phyloP scores from a whole-genome alignment of 2,888 invertebrate species.

The Beris morrisii region DNA sequence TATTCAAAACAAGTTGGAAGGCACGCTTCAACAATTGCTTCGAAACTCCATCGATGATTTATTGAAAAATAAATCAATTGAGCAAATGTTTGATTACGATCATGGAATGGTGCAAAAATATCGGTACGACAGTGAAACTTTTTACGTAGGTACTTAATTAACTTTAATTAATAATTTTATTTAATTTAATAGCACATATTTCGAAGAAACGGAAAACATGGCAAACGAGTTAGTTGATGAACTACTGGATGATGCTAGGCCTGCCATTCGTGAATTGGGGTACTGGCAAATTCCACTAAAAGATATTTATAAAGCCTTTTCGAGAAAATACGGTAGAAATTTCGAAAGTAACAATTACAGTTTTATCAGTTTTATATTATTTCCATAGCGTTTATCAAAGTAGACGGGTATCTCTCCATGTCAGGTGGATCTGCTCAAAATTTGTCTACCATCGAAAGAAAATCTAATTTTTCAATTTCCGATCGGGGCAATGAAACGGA shows the following conservation, averaged over 20 bases:
- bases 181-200: not conserved
- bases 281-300: not conserved
- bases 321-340: slow-evolving; percentile 10
- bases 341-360: not conserved
- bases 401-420: not conserved
- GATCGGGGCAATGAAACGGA: not conserved
- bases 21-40: slow-evolving; percentile 8
- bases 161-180: not conserved
- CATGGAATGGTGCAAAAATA: slow-evolving; percentile 10
- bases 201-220: not conserved
- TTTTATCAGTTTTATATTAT: no score
- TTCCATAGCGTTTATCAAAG: not conserved
- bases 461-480: slow-evolving; percentile 5
- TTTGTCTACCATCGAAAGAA: not conserved
- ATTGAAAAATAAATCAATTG: slow-evolving; percentile 9
- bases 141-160: no score
- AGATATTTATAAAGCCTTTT: slow-evolving; percentile 2
- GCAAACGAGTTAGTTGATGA: slow-evolving; percentile 12
- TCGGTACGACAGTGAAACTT: not conserved
- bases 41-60: slow-evolving; percentile 8
- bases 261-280: not conserved
- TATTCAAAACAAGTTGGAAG: no score
- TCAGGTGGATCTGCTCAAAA: slow-evolving; percentile 8
- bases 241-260: not conserved
- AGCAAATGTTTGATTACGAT: slow-evolving; percentile 15